Base-by-base conservation (phyloP, 2,797 vertebrate species). In the Pseudochirops corinnae region DNA sequence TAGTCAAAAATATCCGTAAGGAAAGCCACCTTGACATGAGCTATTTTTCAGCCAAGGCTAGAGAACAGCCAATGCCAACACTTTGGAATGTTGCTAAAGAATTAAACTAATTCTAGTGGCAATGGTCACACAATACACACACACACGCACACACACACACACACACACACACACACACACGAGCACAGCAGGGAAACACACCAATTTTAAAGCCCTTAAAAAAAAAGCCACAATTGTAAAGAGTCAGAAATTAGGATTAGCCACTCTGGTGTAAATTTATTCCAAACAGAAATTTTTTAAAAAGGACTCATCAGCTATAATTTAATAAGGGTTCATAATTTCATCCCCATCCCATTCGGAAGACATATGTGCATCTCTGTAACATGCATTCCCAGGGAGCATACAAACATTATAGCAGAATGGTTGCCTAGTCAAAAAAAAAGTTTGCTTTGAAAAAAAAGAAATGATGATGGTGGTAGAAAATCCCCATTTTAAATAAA, bases 1-100 rank as follows among this genome's bases (percentile, higher is more conserved):
- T 57, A 90, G 13, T 93, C 10, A 90, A 95, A 90, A 33, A 67
- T 29, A 50, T 57, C 94, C 55, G n/a, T 74, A 93, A 92, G 67
- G 18, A 92, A 95, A 90, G 39, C 46, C 46, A 46, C 21, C 39
- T 82, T 9, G 1, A 82, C 39, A 46, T 46, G 9, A 46, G 74
- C 39, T 46, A 18, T 46, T n/a, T 74, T 74, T 74, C 62, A 74
- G 62, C 24, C 62, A 67, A 33, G 33, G 31, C 62, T 52, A 55
- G 56, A n/a, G 2, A 60, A 62, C 33, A 50, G 39, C 58, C 33
- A 9, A 33, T 53, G 33, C 93, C 50, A 55, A 62, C 0, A 26
- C 31, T 5, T 55, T 55, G 18, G 87, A 92, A 21, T 39, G 6
- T 39, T 67, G 60, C 60, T 33, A 67, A 67, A 67, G 31, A 67